Evolutionary conservation across 2,888 invertebrate species (phyloP), one percentile per base, ranked within the genome.

Genomic region (Meta bourneti): DNA sequence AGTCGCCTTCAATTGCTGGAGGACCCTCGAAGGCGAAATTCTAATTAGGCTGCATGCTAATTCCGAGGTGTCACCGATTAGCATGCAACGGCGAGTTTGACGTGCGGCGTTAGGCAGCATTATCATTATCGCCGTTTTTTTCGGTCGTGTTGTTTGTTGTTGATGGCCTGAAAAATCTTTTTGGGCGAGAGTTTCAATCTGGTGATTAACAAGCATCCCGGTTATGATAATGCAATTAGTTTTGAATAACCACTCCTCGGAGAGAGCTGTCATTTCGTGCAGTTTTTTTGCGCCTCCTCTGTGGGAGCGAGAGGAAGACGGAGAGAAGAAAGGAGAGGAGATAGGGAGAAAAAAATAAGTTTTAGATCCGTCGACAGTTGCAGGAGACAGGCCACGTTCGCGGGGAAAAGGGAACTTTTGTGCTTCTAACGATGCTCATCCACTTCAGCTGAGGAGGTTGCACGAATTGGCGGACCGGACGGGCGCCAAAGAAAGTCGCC

Each of bases 171-270:
- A 78, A 52, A 79, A 79, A 84, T 74, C 20, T 71, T 49, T 16
- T 9, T 34, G 19, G 49, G 49, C 84, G 79, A 90, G 80, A 79
- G 52, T 90, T 85, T 78, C 87, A 83, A 87, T 87, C 91, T 52
- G 78, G 79, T 91, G 84, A 92, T 92, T 89, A 92, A 88, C 91
- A 83, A 79, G 91, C 91, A 83, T 91, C 48, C 84, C 88, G 91
- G 91, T 92, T 88, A 92, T 92, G 91, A 92, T 92, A 92, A 92
- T 92, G 91, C 91, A 92, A 92, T 92, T 92, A 92, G 88, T 89
- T 88, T 85, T 84, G 81, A 89, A 92, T 91, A 91, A 91, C 87
- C 81, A 80, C 85, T 90, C 80, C 80, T 75, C 88, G 69, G 70
- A 71, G 82, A 61, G 87, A 87, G 72, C 82, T 88, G 91, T 91